A percentile compares a stretch with the other conserved stretches of the same genome.
Conservation (phyloP, 2,888 invertebrate species). For the Leucophenga maculata region DNA sequence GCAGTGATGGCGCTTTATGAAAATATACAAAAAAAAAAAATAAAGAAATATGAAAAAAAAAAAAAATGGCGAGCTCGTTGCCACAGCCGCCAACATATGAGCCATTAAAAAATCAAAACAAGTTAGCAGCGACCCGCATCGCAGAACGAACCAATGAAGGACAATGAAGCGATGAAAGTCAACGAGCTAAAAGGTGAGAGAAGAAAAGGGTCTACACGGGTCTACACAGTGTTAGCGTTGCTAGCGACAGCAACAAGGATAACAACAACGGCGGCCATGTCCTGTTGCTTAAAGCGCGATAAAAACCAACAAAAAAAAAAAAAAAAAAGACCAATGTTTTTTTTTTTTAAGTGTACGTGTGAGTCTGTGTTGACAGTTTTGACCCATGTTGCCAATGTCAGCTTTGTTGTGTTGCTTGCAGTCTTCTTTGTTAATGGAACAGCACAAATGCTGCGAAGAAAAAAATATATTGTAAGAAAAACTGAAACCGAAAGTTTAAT, state of each 20-base stretch:
- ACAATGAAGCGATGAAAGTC: conserved; percentile 29
- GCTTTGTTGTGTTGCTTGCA: conserved; percentile 33
- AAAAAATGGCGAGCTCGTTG: not conserved
- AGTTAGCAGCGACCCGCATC: conserved; percentile 58
- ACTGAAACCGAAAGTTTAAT: too few species aligned
- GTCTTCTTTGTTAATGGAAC: conserved; percentile 6
- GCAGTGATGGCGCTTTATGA: not conserved
- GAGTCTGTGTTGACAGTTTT: conserved; percentile 46
- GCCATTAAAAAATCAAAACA: conserved; percentile 66
- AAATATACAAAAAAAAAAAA: conserved; percentile 3
- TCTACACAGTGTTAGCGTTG: not conserved
- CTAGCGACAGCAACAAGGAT: conserved; percentile 25
- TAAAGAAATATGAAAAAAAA: not conserved
- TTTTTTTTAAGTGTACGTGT: conserved; percentile 11
- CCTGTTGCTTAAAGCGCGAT: conserved; percentile 49
- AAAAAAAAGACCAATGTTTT: not conserved
- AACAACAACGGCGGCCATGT: conserved; percentile 25
- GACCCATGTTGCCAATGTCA: conserved; percentile 52
- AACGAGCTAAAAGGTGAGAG: conserved; percentile 43
- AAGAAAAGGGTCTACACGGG: conserved; percentile 43
- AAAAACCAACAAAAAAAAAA: conserved; percentile 51
- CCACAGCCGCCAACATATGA: conserved; percentile 43
- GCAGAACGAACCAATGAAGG: conserved; percentile 55
- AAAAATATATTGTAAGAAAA: not conserved
- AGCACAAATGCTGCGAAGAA: not conserved